Base-by-base conservation (phyloP, 2,888 invertebrate genomes). In the Cosmia pyralina region DNA sequence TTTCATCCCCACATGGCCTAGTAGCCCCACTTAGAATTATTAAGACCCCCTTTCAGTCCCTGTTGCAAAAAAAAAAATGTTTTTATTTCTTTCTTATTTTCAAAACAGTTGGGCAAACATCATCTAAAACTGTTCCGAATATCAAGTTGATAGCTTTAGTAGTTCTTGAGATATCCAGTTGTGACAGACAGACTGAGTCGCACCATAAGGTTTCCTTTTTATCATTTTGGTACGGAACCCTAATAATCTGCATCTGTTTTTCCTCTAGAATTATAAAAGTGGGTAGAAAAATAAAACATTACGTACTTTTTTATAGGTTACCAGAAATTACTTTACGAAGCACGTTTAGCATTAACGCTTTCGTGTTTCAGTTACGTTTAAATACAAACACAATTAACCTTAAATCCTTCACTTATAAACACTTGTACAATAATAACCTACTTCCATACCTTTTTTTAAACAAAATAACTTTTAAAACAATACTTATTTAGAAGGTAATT, bases 401-500 rank as follows among this genome's bases (percentile, higher is more conserved):
- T 19, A 62, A 63, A 52, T 52, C 62, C 50, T 79, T 80, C 34
- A 75, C 3, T 41, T n/a, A 5, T 41, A 41, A 41, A 8, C 8
- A 41, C 41, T n/a, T 7, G 19, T 41, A 44, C 41, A 22, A 48
- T 64, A 22, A 48, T 64, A 79, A 73, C 74, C 64, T 44, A 75
- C 28, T 60, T 75, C 8, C 44, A 69, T 77, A 48, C 4, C 60
- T 50, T 63, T 77, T 63, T 82, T n/a, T 67, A 55, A 67, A 60
- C 41, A 50, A 72, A 46, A 62, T 34, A 41, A 46, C 28, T 50
- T 68, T 53, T 19, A 65, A 6, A 70, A 69, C 28, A 48, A 53
- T 62, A 65, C 50, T 68, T 70, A 82, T 53, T 82, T 59, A 67
- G 11, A 69, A 70, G 34, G 73, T 59, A 68, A 64, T 67, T 72